Conservation (phyloP, 2,797 vertebrate species). For the Epinephelus coioides region DNA sequence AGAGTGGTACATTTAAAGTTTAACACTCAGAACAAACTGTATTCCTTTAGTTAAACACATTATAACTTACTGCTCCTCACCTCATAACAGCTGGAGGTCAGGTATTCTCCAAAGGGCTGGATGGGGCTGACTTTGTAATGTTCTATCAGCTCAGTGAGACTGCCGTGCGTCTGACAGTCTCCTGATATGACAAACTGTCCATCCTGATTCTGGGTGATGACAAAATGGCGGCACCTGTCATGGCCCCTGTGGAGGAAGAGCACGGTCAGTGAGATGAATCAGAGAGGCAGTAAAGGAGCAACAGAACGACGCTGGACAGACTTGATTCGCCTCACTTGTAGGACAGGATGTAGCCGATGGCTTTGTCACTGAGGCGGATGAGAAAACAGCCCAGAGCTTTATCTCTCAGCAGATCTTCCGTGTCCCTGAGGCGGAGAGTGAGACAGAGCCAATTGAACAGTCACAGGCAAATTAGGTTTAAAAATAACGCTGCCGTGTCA, state of each 20-base stretch:
- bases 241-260: conserved; percentile 80
- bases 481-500: not conserved
- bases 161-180: conserved; percentile 79
- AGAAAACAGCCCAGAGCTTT: conserved; percentile 88
- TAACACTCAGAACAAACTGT: no score
- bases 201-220: conserved; percentile 84
- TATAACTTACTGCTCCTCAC: conserved; percentile 52
- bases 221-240: conserved; percentile 89
- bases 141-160: conserved; percentile 82
- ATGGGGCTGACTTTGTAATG: conserved; percentile 85
- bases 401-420: conserved; percentile 87
- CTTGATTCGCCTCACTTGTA: conserved; percentile 84
- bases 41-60: no score
- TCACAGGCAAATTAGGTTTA: conserved; percentile 48
- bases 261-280: no score
- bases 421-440: conserved; percentile 79
- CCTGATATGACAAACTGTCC: conserved; percentile 84
- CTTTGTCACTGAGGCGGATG: conserved; percentile 88
- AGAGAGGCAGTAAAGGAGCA: no score
- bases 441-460: conserved; percentile 17
- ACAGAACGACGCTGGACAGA: not conserved
- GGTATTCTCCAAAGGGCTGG: conserved; percentile 88
- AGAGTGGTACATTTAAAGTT: no score
- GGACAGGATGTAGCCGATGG: conserved; percentile 89
- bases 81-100: conserved; percentile 80